Conservation (phyloP, 2,113 vertebrate genomes). For the Setophaga coronata region DNA sequence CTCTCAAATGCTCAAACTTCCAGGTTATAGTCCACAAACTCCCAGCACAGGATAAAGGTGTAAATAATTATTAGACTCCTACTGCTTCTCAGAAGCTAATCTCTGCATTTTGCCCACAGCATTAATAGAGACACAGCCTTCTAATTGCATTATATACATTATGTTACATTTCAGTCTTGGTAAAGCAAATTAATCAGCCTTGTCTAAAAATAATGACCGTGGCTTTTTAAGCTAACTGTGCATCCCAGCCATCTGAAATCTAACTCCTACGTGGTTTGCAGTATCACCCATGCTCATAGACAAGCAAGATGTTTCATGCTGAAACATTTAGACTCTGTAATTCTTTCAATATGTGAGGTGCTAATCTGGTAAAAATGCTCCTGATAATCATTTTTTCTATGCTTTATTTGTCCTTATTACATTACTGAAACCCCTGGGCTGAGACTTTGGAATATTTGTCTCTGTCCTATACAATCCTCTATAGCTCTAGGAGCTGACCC, state of each 20-base stretch:
- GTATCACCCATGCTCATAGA: background rate
- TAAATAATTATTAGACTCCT: background rate
- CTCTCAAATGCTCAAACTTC: background rate
- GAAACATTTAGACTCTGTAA: constrained; percentile 14
- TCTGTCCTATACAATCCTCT: background rate
- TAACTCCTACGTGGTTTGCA: constrained; percentile 23
- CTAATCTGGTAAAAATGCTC: constrained; percentile 18
- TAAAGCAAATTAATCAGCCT: constrained; percentile 27
- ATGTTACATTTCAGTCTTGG: constrained; percentile 7
- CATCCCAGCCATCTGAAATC: constrained; percentile 8
- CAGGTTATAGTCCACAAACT: background rate
- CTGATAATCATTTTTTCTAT: constrained; percentile 45
- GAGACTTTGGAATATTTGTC: background rate
- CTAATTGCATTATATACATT: constrained; percentile 63
- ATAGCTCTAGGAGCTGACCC: background rate
- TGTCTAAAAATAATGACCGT: constrained; percentile 39
- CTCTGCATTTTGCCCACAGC: background rate
- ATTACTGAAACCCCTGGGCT: background rate
- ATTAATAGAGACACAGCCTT: constrained; percentile 21
- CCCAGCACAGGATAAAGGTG: background rate
- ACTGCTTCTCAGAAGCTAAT: background rate
- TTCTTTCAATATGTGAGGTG: constrained; percentile 20
- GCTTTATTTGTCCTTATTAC: constrained; percentile 47
- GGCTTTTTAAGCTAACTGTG: constrained; percentile 28
- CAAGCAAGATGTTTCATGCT: constrained; percentile 26